These are phyloP conservation scores for Murina feae DNA, from an alignment of 2,113 vertebrate genomes.

Conservation along the genomic window DNA sequence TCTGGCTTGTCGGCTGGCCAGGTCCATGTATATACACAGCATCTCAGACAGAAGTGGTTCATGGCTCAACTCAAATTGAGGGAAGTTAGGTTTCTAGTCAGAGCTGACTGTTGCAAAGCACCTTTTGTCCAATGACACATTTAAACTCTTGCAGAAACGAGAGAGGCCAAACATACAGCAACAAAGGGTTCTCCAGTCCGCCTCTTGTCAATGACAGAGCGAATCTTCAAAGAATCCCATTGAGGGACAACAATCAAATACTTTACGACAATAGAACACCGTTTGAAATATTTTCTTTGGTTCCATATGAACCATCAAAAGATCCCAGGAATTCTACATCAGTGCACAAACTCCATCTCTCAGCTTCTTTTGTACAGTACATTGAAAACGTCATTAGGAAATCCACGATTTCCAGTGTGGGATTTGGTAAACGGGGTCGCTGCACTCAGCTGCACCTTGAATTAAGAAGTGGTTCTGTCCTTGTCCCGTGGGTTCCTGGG, in stretches of 20 bases:
- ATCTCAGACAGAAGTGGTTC: background rate
- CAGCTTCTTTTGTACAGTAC: background rate
- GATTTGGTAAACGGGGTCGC: background rate
- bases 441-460: background rate
- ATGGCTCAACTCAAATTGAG: background rate
- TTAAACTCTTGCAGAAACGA: slow-evolving; percentile 20
- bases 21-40: background rate
- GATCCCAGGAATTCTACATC: background rate
- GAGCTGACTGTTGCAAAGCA: background rate
- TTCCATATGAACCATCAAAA: background rate
- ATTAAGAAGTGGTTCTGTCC: background rate
- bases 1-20: background rate
- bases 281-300: background rate
- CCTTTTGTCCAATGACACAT: background rate
- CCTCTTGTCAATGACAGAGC: background rate
- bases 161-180: background rate
- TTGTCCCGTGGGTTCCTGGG: background rate
- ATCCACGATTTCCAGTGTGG: background rate
- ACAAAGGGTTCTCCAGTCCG: background rate
- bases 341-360: background rate
- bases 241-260: background rate
- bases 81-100: background rate
- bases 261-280: background rate
- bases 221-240: background rate
- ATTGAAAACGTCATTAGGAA: background rate